Percentiles rank a stretch among this genome's conserved stretches.
Conservation (phyloP, 2,113 vertebrate species). For the Naja naja region DNA sequence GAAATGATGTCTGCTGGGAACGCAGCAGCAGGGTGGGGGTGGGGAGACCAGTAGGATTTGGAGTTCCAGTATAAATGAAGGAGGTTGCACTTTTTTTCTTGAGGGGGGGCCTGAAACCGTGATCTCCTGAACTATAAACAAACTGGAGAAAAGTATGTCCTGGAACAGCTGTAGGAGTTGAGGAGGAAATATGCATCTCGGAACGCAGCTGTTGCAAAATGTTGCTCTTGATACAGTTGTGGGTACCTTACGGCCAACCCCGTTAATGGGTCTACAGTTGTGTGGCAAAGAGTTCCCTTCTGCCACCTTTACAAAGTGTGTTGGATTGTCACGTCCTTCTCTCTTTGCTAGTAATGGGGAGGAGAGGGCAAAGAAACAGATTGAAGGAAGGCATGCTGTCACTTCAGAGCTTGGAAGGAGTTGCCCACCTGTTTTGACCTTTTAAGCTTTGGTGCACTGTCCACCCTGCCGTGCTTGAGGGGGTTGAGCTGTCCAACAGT, state of each 20-base stretch:
- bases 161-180: fast-evolving
- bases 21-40: neutral
- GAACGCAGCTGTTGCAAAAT: fast-evolving
- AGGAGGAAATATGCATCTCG: fast-evolving
- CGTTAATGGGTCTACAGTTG: neutral
- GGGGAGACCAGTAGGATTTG: fast-evolving
- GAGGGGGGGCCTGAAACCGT: no score
- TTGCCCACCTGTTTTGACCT: fast-evolving
- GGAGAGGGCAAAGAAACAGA: neutral
- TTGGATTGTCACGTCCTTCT: neutral
- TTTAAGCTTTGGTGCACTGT: neutral
- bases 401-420: neutral
- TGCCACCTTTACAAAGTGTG: neutral
- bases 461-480: neutral
- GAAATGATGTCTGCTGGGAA: neutral
- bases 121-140: neutral
- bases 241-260: neutral
- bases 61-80: neutral
- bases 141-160: neutral
- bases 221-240: neutral
- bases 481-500: neutral
- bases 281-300: neutral
- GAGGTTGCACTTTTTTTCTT: neutral
- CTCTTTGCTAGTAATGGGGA: no score
- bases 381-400: neutral